phyloP scores from a whole-genome alignment of 2,797 vertebrate species.

The Lemur catta region DNA sequence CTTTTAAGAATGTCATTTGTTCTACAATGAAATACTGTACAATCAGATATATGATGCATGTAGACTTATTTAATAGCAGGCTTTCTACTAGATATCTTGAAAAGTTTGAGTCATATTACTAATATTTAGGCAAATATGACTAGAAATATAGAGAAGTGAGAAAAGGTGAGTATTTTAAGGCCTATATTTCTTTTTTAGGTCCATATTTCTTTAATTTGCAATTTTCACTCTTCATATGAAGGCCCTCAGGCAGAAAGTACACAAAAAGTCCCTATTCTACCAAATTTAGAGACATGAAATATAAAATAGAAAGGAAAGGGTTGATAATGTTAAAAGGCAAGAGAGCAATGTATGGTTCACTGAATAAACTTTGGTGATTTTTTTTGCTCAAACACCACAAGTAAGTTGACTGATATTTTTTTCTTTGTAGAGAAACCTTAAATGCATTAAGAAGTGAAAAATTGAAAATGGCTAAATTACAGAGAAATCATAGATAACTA shows the following conservation, averaged over 20 bases:
- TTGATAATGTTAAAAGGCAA: background rate
- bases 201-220: conserved; percentile 63
- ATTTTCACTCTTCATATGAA: conserved; percentile 60
- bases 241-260: conserved; percentile 35
- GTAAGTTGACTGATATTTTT: background rate
- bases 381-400: background rate
- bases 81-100: conserved; percentile 46
- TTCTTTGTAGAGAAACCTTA: background rate
- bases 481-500: background rate
- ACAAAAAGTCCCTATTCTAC: conserved; percentile 45
- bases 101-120: conserved; percentile 36
- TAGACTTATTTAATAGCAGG: background rate
- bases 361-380: background rate
- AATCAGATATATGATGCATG: background rate
- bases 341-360: background rate
- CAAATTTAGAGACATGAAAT: conserved; percentile 54
- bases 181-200: background rate
- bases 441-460: background rate
- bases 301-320: background rate
- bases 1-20: background rate
- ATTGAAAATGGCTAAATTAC: background rate
- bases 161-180: conserved; percentile 48
- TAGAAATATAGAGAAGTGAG: conserved; percentile 62
- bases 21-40: background rate
- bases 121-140: conserved; percentile 41